These are phyloP conservation scores for Trichogramma pretiosum DNA, from an alignment of 1,140 invertebrate genomes.

Conservation along the genomic window DNA sequence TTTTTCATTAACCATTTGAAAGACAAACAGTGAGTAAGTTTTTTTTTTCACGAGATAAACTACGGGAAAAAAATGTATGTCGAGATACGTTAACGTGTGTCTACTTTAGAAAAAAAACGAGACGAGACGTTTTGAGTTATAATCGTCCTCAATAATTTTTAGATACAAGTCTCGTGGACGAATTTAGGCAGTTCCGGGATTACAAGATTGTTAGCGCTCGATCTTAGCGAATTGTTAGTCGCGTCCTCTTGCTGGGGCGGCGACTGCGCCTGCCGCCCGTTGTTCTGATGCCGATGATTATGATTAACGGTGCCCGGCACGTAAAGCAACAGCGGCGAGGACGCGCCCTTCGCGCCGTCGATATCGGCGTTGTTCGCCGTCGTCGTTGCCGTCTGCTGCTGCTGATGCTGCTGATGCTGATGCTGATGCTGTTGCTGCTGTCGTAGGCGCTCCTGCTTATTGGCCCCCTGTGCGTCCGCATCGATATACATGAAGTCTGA, in stretches of 20 bases:
- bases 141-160: no score
- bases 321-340: slow-evolving; percentile 40
- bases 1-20: no score
- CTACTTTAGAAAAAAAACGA: slow-evolving; percentile 5
- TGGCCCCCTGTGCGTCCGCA: slow-evolving; percentile 59
- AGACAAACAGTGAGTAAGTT: no score
- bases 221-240: slow-evolving; percentile 37
- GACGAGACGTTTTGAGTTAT: slow-evolving; percentile 10
- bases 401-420: slow-evolving; percentile 18
- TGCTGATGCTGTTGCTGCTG: slow-evolving; percentile 31
- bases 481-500: slow-evolving; percentile 89
- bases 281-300: slow-evolving; percentile 22
- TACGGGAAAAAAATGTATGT: no score
- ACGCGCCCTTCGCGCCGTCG: slow-evolving; percentile 26
- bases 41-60: no score
- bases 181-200: slow-evolving; percentile 56
- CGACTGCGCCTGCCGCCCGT: slow-evolving; percentile 7
- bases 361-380: slow-evolving; percentile 35
- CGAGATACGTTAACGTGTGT: slow-evolving; percentile 2
- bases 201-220: slow-evolving; percentile 42
- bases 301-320: slow-evolving; percentile 38
- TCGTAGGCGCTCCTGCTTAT: no score
- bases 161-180: slow-evolving; percentile 65
- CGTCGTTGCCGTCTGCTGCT: slow-evolving; percentile 20
- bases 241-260: slow-evolving; percentile 10